phyloP scores from a whole-genome alignment of 2,888 invertebrate genomes.

The Entomobrya multifasciata region DNA sequence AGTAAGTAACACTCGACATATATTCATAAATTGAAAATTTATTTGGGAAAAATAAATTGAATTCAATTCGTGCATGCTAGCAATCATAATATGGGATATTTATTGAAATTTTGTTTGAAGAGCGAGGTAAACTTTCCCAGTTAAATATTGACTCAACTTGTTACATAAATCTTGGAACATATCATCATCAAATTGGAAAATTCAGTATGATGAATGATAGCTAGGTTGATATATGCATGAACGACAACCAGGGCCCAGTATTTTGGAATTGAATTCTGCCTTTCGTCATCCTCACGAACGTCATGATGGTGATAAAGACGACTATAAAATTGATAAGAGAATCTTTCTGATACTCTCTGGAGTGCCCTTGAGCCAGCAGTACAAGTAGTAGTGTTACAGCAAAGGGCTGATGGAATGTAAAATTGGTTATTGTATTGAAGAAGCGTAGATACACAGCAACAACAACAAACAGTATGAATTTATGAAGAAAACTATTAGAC shows the following conservation, averaged over 20 bases:
- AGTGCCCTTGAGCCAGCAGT: background rate
- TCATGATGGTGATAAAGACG: no score
- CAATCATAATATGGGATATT: no score
- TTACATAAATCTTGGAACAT: background rate
- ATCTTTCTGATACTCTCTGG: background rate
- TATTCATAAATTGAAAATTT: no score
- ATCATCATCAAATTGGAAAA: background rate
- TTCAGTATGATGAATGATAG: background rate
- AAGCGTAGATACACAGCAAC: no score
- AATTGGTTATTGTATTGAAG: no score
- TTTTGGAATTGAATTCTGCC: background rate
- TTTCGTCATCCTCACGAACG: background rate
- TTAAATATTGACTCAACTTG: constrained; percentile 19
- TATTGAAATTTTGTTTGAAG: background rate
- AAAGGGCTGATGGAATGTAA: no score
- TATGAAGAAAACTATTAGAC: background rate
- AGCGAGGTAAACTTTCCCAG: constrained; percentile 15
- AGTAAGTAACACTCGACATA: background rate
- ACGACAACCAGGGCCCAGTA: no score
- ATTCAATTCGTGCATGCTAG: no score
- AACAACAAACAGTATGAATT: no score
- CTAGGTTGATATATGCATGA: background rate
- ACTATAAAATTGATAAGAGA: background rate
- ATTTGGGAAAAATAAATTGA: no score
- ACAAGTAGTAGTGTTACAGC: background rate